Evolutionary conservation across 2,113 vertebrate genomes (phyloP).

Genomic region (Porphyrio hochstetteri): DNA sequence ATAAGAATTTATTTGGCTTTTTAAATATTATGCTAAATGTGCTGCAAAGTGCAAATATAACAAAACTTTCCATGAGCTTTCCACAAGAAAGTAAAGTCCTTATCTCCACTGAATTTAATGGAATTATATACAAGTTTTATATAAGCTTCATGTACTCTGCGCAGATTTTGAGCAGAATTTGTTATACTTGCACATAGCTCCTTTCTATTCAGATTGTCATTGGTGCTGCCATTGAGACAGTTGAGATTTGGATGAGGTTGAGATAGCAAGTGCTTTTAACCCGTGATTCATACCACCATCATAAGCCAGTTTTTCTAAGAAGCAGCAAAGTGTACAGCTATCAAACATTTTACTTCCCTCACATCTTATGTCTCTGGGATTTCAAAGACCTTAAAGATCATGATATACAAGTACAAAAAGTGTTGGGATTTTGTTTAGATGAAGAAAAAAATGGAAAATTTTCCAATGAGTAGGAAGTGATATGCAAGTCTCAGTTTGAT

Average conservation of each 20-base stretch:
- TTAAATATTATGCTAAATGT: not conserved
- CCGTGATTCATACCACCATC: not conserved
- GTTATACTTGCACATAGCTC: not conserved
- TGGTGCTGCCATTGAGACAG: not conserved
- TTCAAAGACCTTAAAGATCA: not conserved
- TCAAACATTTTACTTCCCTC: not conserved
- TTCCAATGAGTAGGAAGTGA: not conserved
- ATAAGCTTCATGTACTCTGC: not conserved
- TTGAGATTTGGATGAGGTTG: not conserved
- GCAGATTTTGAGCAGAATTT: not conserved
- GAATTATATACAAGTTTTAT: not conserved
- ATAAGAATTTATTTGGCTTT: not conserved
- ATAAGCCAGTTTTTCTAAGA: not conserved
- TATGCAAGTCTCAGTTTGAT: not conserved
- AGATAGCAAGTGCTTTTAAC: not conserved
- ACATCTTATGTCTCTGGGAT: not conserved
- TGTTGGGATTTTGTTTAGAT: fast-evolving
- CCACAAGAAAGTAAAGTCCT: not conserved
- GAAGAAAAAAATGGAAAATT: not conserved
- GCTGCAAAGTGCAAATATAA: not conserved
- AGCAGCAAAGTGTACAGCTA: not conserved
- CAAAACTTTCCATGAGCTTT: not conserved
- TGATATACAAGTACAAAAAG: not conserved
- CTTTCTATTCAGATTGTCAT: not conserved
- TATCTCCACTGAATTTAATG: not conserved